Conservation (phyloP, 2,888 invertebrate genomes). For the Polia nebulosa region DNA sequence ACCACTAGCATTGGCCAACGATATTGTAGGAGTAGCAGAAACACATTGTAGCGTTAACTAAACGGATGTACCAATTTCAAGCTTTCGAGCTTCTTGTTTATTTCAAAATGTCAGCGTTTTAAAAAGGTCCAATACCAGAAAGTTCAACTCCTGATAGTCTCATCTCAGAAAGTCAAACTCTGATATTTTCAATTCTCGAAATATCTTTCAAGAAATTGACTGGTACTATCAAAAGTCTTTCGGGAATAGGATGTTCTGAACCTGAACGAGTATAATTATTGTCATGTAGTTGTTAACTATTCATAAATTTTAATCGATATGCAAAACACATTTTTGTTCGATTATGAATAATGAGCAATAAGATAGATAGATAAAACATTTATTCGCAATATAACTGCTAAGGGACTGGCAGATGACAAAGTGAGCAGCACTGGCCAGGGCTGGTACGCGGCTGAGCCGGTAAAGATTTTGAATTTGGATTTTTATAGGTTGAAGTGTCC, state of each 20-base stretch:
- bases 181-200: no score
- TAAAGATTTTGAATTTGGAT: not conserved
- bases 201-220: not conserved
- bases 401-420: slow-evolving; percentile 60
- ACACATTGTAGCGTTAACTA: not conserved
- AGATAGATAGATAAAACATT: no score
- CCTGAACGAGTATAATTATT: not conserved
- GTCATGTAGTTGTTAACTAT: not conserved
- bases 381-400: slow-evolving; percentile 67
- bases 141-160: not conserved
- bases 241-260: not conserved
- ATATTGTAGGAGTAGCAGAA: no score
- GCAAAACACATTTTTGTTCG: not conserved
- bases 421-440: slow-evolving; percentile 56
- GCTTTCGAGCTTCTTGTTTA: not conserved
- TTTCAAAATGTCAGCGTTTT: not conserved
- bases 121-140: not conserved
- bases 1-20: no score
- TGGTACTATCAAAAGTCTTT: not conserved
- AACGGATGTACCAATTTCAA: not conserved
- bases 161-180: not conserved
- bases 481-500: not conserved
- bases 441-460: slow-evolving; percentile 18
- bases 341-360: slow-evolving; percentile 30
- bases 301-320: not conserved